phyloP scores from a whole-genome alignment of 2,113 vertebrate species.

The Shinisaurus crocodilurus region DNA sequence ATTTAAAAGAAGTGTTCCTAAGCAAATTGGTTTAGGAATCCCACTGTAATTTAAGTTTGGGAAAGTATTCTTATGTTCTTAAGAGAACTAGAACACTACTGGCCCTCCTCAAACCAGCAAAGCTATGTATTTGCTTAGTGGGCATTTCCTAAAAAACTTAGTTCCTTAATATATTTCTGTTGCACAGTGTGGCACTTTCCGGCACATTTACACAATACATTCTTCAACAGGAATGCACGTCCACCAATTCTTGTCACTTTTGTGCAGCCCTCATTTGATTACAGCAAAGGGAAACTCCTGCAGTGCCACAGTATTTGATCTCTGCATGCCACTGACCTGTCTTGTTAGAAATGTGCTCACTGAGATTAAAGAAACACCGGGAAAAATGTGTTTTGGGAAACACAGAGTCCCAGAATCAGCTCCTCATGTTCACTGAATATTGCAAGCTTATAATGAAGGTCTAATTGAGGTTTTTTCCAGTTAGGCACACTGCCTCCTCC shows the following conservation, averaged over 20 bases:
- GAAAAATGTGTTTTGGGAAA: neutral
- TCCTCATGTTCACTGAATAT: neutral
- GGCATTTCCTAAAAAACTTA: neutral
- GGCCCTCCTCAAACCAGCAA: neutral
- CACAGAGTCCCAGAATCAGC: accelerated
- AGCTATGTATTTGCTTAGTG: accelerated
- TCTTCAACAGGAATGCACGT: neutral
- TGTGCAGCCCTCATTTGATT: neutral
- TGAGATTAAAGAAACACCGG: neutral
- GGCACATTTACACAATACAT: neutral
- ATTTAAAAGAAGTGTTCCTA: neutral
- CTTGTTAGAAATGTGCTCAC: neutral
- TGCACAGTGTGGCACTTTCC: constrained; percentile 1
- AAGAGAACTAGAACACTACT: neutral
- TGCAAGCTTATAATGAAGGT: neutral
- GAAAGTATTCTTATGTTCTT: neutral
- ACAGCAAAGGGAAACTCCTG: neutral
- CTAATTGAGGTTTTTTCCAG: neutral
- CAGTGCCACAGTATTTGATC: constrained; percentile 6
- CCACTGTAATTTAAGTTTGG: neutral
- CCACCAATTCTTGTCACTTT: constrained; percentile 4
- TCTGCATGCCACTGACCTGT: neutral
- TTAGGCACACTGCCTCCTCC: neutral
- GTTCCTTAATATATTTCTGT: neutral
- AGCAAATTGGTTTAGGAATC: neutral